Conservation (phyloP, 2,113 vertebrate species). For the Cettia cetti region DNA sequence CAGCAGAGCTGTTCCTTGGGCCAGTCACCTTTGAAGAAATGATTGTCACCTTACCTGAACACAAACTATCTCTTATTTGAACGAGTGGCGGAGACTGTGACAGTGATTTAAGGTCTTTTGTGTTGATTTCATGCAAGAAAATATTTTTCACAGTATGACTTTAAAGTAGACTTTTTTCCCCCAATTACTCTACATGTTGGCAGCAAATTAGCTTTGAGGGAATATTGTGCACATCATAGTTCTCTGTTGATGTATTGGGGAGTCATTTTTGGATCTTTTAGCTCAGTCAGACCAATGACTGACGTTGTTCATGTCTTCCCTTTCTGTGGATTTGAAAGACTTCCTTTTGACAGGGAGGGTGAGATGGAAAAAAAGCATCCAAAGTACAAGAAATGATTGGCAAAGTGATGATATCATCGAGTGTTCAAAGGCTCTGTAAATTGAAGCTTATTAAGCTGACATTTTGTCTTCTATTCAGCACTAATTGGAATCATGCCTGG, state of each 20-base stretch:
- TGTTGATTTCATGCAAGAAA: background rate
- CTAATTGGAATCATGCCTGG: constrained; percentile 71
- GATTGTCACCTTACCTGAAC: background rate
- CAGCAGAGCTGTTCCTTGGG: background rate
- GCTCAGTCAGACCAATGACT: constrained; percentile 44
- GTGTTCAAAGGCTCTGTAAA: constrained; percentile 77
- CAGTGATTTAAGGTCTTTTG: constrained; percentile 41
- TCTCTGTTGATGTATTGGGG: constrained; percentile 29
- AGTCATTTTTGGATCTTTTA: constrained; percentile 45
- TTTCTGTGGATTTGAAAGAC: constrained; percentile 46
- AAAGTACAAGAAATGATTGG: constrained; percentile 69
- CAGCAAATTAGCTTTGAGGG: constrained; percentile 64
- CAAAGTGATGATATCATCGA: constrained; percentile 78
- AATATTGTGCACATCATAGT: background rate
- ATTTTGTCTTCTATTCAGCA: constrained; percentile 62
- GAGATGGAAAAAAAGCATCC: constrained; percentile 38
- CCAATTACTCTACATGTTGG: constrained; percentile 42
- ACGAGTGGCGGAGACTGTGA: background rate
- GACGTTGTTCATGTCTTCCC: constrained; percentile 8
- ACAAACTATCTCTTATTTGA: background rate
- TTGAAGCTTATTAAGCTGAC: constrained; percentile 69
- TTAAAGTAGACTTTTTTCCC: constrained; percentile 33
- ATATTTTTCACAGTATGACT: constrained; percentile 49
- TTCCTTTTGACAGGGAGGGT: constrained; percentile 57
- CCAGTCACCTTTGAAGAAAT: constrained; percentile 32